Evolutionary conservation across 2,888 invertebrate genomes (phyloP).

Genomic region (Phasia obesa): DNA sequence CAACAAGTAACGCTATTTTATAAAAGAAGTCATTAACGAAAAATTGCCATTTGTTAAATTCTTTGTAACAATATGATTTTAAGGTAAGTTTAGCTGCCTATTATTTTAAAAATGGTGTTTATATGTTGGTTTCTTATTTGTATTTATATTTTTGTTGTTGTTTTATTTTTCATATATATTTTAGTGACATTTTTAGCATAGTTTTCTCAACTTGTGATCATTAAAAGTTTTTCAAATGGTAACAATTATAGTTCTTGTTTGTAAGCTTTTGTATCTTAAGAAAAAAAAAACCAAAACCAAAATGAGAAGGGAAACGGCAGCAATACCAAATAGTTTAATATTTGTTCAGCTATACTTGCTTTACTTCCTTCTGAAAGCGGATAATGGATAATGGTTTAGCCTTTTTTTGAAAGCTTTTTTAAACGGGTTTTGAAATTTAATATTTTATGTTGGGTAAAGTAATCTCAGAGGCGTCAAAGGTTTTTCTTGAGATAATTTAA

Average conservation of each 20-base stretch:
- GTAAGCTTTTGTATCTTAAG: neutral
- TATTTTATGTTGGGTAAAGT: too few relatives aligned
- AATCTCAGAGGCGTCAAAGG: too few relatives aligned
- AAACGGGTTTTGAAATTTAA: too few relatives aligned
- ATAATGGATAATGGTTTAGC: too few relatives aligned
- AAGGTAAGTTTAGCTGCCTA: conserved; percentile 75
- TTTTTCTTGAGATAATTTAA: too few relatives aligned
- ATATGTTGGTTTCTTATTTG: too few relatives aligned
- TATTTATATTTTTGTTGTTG: conserved; percentile 13
- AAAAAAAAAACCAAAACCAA: neutral
- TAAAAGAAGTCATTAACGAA: conserved; percentile 76
- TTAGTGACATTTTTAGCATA: conserved; percentile 57
- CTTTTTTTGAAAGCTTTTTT: too few relatives aligned
- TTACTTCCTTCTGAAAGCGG: too few relatives aligned
- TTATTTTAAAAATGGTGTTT: conserved; percentile 1
- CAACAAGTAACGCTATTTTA: conserved; percentile 66
- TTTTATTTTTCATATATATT: conserved; percentile 70
- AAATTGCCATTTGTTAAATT: conserved; percentile 71
- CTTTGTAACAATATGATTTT: conserved; percentile 79
- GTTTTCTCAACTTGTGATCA: conserved; percentile 38
- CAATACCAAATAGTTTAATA: too few relatives aligned
- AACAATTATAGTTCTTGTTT: conserved; percentile 62
- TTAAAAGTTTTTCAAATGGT: conserved; percentile 57
- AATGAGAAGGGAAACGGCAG: neutral
- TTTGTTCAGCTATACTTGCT: too few relatives aligned